These are phyloP conservation scores for Catharus minimus DNA, from an alignment of 2,113 vertebrate species.

Conservation along the genomic window DNA sequence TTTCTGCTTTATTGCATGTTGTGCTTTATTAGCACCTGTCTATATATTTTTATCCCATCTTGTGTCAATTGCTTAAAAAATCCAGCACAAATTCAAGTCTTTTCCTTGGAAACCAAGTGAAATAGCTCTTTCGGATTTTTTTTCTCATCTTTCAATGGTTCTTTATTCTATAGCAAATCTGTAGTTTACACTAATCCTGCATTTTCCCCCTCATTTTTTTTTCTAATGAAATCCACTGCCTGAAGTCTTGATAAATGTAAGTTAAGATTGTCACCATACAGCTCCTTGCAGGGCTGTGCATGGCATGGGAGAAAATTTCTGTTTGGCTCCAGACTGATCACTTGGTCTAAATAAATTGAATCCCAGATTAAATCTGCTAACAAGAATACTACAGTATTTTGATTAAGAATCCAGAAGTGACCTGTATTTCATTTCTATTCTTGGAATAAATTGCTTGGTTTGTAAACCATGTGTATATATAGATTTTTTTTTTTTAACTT, in stretches of 20 bases:
- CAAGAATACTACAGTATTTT: conserved; percentile 16
- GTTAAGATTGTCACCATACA: background rate
- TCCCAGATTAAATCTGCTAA: conserved; percentile 31
- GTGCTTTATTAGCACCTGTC: background rate
- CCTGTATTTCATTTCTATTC: conserved; percentile 44
- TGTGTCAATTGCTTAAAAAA: background rate
- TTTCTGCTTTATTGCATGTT: background rate
- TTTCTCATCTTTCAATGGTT: background rate
- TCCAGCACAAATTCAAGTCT: background rate
- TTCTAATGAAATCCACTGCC: background rate
- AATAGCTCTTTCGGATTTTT: background rate
- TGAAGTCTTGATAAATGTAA: background rate
- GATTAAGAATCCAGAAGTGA: conserved; percentile 54
- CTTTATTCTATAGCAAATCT: background rate
- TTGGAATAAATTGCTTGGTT: conserved; percentile 40
- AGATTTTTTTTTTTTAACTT: conserved; percentile 9
- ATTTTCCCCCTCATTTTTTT: background rate
- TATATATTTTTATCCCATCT: background rate
- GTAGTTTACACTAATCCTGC: background rate
- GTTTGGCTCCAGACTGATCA: conserved; percentile 11
- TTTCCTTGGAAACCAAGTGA: background rate
- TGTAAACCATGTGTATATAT: conserved; percentile 44
- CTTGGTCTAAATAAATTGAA: conserved; percentile 36
- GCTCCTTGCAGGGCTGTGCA: background rate
- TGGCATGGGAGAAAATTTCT: background rate